Evolutionary conservation across 2,113 vertebrate genomes (phyloP).

Genomic region (Pongo pygmaeus): DNA sequence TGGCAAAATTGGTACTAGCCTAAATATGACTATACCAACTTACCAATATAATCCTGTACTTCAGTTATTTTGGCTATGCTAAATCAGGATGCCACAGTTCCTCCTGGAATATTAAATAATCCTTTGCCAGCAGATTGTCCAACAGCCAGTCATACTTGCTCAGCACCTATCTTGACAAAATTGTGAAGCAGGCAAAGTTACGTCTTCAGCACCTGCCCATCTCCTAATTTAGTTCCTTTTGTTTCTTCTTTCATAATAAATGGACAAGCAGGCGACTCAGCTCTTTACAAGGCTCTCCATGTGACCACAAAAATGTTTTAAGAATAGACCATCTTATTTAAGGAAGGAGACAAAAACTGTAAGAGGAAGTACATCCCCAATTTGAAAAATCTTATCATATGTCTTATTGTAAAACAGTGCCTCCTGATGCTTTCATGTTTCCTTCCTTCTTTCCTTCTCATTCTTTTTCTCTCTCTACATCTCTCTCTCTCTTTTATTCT

Average conservation of each 20-base stretch:
- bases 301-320: conserved; percentile 7
- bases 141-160: conserved; percentile 11
- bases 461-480: no score
- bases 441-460: no score
- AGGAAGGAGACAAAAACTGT: background rate
- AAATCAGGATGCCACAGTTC: background rate
- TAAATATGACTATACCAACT: background rate
- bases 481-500: background rate
- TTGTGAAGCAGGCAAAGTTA: background rate
- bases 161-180: background rate
- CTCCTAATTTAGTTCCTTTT: background rate
- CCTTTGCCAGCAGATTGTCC: background rate
- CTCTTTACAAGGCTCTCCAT: background rate
- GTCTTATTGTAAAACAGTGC: background rate
- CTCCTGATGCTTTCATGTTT: background rate
- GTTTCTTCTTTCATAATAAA: background rate
- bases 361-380: background rate
- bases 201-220: background rate
- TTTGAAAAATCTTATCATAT: background rate
- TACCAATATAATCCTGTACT: background rate
- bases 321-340: background rate
- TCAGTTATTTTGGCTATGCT: background rate
- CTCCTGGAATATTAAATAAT: background rate
- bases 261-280: background rate
- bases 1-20: background rate